These are phyloP conservation scores for Mystacornis crossleyi DNA, from an alignment of 2,113 vertebrate genomes.

Conservation along the genomic window DNA sequence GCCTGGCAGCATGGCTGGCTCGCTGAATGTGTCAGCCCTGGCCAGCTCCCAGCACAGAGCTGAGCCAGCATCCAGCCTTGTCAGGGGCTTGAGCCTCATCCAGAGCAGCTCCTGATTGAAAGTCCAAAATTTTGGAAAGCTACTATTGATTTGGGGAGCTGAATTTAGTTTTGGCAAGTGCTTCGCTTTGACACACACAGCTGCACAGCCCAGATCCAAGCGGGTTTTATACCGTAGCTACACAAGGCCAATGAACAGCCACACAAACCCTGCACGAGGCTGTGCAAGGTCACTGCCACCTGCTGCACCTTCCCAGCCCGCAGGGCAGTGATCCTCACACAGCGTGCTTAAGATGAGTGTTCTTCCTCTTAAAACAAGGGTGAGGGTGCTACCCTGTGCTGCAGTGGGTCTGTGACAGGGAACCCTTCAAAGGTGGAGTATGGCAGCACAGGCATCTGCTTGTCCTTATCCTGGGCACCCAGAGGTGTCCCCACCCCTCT, in stretches of 20 bases:
- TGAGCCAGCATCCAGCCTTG: not conserved
- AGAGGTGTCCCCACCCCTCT: not conserved
- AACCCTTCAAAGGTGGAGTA: not conserved
- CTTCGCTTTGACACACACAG: not conserved
- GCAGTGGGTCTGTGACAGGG: not conserved
- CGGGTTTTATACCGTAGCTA: fast-evolving
- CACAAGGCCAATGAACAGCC: fast-evolving
- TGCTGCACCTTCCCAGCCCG: not conserved
- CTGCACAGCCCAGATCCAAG: not conserved
- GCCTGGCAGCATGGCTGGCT: not conserved
- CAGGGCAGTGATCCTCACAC: fast-evolving
- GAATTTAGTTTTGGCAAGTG: not conserved
- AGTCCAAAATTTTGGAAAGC: not conserved
- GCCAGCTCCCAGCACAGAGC: not conserved
- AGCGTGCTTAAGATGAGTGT: fast-evolving
- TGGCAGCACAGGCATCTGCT: fast-evolving
- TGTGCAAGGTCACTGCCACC: not conserved
- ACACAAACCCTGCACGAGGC: fast-evolving
- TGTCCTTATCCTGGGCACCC: not conserved
- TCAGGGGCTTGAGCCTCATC: not conserved
- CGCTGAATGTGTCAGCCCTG: fast-evolving
- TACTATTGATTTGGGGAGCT: not conserved
- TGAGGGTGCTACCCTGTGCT: not conserved
- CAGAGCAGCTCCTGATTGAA: not conserved
- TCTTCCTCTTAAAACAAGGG: not conserved